phyloP scores from a whole-genome alignment of 2,113 vertebrate genomes.

The Thamnaconus septentrionalis region DNA sequence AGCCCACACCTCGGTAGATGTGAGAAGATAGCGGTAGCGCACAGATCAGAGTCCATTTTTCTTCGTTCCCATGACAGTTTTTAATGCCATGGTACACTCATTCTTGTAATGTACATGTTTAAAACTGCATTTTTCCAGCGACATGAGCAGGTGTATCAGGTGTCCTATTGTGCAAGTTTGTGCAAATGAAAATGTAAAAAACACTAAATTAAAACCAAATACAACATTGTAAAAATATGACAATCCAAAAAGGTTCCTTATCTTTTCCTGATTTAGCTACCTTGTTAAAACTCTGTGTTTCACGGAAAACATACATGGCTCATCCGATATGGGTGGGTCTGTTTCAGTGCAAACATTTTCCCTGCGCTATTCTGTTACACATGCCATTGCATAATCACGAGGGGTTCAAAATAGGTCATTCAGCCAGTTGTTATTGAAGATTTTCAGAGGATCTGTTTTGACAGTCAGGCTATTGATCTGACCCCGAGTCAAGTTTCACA shows the following conservation, averaged over 20 bases:
- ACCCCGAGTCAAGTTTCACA: constrained; percentile 54
- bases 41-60: neutral
- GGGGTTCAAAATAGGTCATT: constrained; percentile 58
- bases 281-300: neutral
- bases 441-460: constrained; percentile 57
- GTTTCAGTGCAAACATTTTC: constrained; percentile 52
- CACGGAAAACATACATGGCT: constrained; percentile 4
- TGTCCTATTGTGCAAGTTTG: constrained; percentile 12
- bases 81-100: constrained; percentile 32
- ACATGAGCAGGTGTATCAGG: constrained; percentile 44
- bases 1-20: neutral
- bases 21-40: neutral
- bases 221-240: too few relatives aligned
- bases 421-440: constrained; percentile 66
- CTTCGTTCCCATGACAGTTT: constrained; percentile 17
- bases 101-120: constrained; percentile 38
- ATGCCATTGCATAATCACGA: constrained; percentile 63
- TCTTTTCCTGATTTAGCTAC: neutral
- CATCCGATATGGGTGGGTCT: constrained; percentile 55
- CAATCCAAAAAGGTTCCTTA: too few relatives aligned
- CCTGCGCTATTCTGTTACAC: constrained; percentile 59
- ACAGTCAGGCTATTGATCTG: constrained; percentile 51
- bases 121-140: constrained; percentile 6
- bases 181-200: too few relatives aligned
- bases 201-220: too few relatives aligned